These are phyloP conservation scores for Pterobdella sp. DNA, from an alignment of 2,888 invertebrate genomes.

Conservation along the genomic window DNA sequence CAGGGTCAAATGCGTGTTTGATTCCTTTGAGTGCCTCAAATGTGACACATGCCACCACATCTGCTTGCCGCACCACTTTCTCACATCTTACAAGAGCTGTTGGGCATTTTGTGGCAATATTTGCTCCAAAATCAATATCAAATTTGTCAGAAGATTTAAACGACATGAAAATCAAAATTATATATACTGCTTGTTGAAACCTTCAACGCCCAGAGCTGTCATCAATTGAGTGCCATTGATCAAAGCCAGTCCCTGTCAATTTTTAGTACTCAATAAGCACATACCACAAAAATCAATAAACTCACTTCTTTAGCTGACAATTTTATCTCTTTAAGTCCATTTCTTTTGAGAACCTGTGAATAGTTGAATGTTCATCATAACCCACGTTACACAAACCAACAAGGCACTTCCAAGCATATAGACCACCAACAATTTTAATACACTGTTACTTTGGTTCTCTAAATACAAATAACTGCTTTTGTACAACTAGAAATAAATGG, in stretches of 20 bases:
- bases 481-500: too few relatives aligned
- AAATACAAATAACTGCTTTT: too few relatives aligned
- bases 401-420: background rate
- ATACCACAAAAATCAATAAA: too few relatives aligned
- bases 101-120: background rate
- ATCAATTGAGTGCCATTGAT: slow-evolving; percentile 66
- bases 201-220: slow-evolving; percentile 60
- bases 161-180: background rate
- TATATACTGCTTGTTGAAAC: slow-evolving; percentile 41
- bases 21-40: slow-evolving; percentile 63
- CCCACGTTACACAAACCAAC: background rate
- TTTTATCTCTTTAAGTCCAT: slow-evolving; percentile 57
- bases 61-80: slow-evolving; percentile 59
- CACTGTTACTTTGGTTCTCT: too few relatives aligned
- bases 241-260: slow-evolving; percentile 56
- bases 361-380: background rate
- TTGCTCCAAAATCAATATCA: background rate
- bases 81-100: slow-evolving; percentile 58
- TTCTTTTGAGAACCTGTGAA: slow-evolving; percentile 55
- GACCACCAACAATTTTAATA: too few relatives aligned
- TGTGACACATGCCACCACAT: slow-evolving; percentile 61
- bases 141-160: too few relatives aligned
- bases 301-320: slow-evolving; percentile 59
- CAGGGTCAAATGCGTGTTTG: slow-evolving; percentile 59
- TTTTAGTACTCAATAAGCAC: too few relatives aligned